These are phyloP conservation scores for Drosophila persimilis DNA, from an alignment of 1,140 invertebrate species.

Conservation along the genomic window DNA sequence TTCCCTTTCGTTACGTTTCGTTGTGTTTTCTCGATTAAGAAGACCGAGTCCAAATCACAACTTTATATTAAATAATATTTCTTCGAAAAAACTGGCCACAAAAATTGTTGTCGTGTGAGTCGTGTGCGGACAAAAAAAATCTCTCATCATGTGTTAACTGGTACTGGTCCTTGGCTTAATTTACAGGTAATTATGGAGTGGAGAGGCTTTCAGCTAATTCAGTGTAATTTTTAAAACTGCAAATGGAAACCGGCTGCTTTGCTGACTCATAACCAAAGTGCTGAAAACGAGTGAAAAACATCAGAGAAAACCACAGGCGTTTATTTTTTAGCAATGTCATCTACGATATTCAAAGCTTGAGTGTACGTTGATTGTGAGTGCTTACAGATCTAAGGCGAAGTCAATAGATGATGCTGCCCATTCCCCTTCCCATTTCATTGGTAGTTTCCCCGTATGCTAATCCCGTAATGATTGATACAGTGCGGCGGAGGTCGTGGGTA, in stretches of 20 bases:
- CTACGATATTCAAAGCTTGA: constrained; percentile 47
- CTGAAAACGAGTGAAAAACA: constrained; percentile 17
- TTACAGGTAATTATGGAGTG: constrained; percentile 62
- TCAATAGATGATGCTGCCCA: constrained; percentile 46
- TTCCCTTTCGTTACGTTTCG: constrained; percentile 8
- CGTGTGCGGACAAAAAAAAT: constrained; percentile 1
- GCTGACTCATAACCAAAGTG: constrained; percentile 59
- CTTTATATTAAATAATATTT: not conserved
- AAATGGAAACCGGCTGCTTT: constrained; percentile 63
- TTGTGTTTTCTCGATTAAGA: not conserved
- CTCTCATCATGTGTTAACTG: constrained; percentile 43
- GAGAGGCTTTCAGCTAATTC: constrained; percentile 56
- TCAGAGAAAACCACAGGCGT: constrained; percentile 17
- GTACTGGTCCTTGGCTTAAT: constrained; percentile 43
- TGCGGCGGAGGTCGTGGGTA: constrained; percentile 21
- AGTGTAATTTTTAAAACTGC: constrained; percentile 45
- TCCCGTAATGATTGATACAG: constrained; percentile 38
- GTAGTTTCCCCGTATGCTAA: constrained; percentile 48
- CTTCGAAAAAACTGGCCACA: not conserved
- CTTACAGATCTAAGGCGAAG: constrained; percentile 50
- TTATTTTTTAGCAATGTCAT: constrained; percentile 49
- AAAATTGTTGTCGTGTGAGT: not conserved
- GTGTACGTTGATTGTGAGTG: constrained; percentile 21
- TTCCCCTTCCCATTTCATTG: constrained; percentile 6
- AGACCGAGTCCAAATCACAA: not conserved